Percentiles rank a stretch among this genome's conserved stretches.
Evolutionary conservation across 2,888 invertebrate genomes (phyloP).

Genomic region (Drosophila meridiana): DNA sequence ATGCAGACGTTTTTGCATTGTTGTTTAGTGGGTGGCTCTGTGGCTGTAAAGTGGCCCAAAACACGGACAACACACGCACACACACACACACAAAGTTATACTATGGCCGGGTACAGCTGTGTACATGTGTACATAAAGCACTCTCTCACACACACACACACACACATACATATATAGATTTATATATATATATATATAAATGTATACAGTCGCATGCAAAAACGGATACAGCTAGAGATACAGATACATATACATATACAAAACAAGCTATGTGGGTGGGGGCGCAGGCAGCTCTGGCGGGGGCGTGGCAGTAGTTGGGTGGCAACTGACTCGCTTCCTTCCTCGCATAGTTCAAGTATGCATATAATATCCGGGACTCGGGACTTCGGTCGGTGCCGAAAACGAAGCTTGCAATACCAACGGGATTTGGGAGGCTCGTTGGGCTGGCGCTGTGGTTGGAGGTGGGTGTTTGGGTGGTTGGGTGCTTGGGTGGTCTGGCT

Average conservation of each 20-base stretch:
- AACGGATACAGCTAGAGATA: slow-evolving; percentile 67
- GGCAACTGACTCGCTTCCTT: slow-evolving; percentile 52
- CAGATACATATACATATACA: slow-evolving; percentile 36
- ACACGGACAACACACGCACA: slow-evolving; percentile 45
- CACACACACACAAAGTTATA: slow-evolving; percentile 4
- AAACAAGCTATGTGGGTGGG: slow-evolving; percentile 41
- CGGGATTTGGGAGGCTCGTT: slow-evolving; percentile 3
- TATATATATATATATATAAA: background rate
- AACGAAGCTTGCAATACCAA: slow-evolving; percentile 60
- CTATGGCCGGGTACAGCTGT: slow-evolving; percentile 65
- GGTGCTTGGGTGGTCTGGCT: slow-evolving; percentile 2
- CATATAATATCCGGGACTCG: slow-evolving; percentile 78
- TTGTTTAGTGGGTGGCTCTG: slow-evolving; percentile 67
- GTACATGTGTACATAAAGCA: slow-evolving; percentile 71
- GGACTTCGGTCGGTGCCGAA: slow-evolving; percentile 61
- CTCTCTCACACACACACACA: slow-evolving; percentile 18
- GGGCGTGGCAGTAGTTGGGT: background rate
- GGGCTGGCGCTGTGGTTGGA: background rate
- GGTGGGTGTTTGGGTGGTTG: background rate
- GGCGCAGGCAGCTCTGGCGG: background rate
- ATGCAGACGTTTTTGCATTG: slow-evolving; percentile 79
- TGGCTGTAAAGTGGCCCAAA: slow-evolving; percentile 78
- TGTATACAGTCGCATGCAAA: slow-evolving; percentile 63
- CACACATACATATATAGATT: background rate
- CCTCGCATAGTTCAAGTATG: slow-evolving; percentile 79